Base-by-base conservation (phyloP, 2,797 vertebrate genomes). In the Phataginus tricuspis region DNA sequence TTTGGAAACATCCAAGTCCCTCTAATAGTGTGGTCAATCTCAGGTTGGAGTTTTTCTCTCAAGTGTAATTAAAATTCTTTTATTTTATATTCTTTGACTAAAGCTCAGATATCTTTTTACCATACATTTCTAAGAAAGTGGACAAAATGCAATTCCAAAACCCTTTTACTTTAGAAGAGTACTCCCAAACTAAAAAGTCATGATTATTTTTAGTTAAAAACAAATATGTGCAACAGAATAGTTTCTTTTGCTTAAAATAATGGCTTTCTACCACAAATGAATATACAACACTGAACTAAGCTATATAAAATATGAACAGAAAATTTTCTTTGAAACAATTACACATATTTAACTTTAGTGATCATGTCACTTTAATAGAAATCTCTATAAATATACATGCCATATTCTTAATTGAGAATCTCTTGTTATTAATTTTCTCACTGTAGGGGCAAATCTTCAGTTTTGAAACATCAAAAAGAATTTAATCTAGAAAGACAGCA, bases 181-280 rank as follows among this genome's bases (percentile, higher is more conserved):
- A 63, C 11, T 57, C 39, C 29, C 19, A 93, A 91, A 68, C 39
- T 7, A 80, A 86, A 71, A 86, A 49, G 7, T 39, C 31, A 63
- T 85, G 19, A 84, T 90, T 90, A 45, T 10, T 45, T 45, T 88
- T 87, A 79, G 59, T 71, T 85, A 71, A 85, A 88, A 61, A 77
- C 37, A 75, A 90, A 95, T 90, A 49, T 64, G 4, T 63, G 15
- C 45, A 45, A 7, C 23, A 64, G 13, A 45, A 39, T 74, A 80
- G 66, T 77, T 82, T 63, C 7, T 27, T 94, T 80, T 89, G 53
- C 19, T 95, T 97, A 78, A 89, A 89, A 90, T 63, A 92, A 63
- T 69, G 25, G 83, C 68, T 75, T 90, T 61, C 63, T 78, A 68
- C 45, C 34, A 64, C 42, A 91, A 82, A 85, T 61, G 19, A 94